Percentiles rank a stretch among this genome's conserved stretches.
Evolutionary conservation across 2,113 vertebrate genomes (phyloP).

Genomic region (Elephantulus edwardii): DNA sequence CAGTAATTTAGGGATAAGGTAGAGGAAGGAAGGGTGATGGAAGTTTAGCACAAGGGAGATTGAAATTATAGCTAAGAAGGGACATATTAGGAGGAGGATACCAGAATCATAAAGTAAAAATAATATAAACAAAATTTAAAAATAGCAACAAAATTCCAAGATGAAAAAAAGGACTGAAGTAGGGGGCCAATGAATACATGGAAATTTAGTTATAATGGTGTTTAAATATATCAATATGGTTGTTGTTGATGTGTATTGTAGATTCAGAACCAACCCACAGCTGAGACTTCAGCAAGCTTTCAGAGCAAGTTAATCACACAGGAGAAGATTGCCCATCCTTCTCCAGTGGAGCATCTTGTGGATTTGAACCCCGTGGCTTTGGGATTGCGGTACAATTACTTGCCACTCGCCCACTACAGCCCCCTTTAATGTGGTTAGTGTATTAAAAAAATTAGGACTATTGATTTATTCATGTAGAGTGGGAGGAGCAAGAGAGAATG

Average conservation of each 20-base stretch:
- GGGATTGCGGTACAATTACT: no score
- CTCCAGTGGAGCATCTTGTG: no score
- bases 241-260: no score
- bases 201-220: not conserved
- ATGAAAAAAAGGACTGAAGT: not conserved
- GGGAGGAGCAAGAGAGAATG: not conserved
- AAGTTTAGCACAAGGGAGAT: not conserved
- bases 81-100: not conserved
- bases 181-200: not conserved
- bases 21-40: not conserved
- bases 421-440: not conserved
- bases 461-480: not conserved
- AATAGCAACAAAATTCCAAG: not conserved
- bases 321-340: no score
- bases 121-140: no score
- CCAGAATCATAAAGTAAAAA: not conserved
- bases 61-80: not conserved
- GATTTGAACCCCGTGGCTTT: no score
- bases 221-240: not conserved
- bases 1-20: not conserved
- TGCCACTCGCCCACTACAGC: no score
- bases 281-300: no score
- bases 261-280: no score
- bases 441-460: not conserved
- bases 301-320: no score